phyloP scores from a whole-genome alignment of 2,888 invertebrate genomes.

The Drosophila bunnanda region DNA sequence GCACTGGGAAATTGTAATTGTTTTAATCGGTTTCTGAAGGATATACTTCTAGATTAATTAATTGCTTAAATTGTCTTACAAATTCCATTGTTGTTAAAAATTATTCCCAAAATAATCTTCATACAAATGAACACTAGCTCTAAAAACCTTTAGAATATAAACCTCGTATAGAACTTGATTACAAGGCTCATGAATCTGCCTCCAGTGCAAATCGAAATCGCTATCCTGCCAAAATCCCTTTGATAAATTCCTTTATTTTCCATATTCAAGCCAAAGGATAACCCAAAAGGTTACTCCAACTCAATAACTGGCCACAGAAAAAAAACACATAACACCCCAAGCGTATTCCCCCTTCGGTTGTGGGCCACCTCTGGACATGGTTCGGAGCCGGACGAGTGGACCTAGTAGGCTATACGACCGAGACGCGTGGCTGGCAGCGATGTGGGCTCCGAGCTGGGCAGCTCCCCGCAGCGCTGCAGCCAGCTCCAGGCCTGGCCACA shows the following conservation, averaged over 20 bases:
- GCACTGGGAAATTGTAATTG: constrained; percentile 7
- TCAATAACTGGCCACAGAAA: neutral
- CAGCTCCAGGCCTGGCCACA: constrained; percentile 71
- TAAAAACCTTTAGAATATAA: neutral
- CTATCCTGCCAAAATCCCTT: constrained; percentile 7
- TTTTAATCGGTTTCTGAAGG: neutral
- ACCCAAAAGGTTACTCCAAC: neutral
- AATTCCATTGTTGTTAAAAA: too few species aligned
- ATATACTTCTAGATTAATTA: neutral
- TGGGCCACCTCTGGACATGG: constrained; percentile 8
- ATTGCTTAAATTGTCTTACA: neutral
- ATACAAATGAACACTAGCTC: neutral
- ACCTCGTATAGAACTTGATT: neutral
- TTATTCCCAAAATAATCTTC: neutral
- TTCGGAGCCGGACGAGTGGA: constrained; percentile 48
- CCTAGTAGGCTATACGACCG: constrained; percentile 68
- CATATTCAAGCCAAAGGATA: constrained; percentile 9
- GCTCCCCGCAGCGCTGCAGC: constrained; percentile 73
- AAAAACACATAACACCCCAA: neutral
- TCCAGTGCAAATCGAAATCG: constrained; percentile 23
- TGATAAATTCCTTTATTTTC: constrained; percentile 20
- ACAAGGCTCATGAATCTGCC: neutral
- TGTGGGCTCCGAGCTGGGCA: constrained; percentile 70
- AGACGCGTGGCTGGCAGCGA: constrained; percentile 67
- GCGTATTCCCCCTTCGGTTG: constrained; percentile 3